Conservation (phyloP, 2,888 invertebrate species). For the Boloria selene region DNA sequence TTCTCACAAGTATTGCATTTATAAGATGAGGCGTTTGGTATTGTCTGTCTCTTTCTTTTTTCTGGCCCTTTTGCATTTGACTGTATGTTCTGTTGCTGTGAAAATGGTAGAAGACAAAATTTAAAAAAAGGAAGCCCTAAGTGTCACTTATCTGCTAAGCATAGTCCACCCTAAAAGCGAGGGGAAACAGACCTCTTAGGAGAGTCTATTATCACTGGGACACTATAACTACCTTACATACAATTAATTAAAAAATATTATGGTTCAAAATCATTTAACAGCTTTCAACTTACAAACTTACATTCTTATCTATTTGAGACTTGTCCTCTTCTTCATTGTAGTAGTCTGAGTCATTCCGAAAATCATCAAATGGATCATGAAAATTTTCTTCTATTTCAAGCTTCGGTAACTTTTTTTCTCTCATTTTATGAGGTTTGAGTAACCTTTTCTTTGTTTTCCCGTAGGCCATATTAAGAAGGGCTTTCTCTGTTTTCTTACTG, state of each 20-base stretch:
- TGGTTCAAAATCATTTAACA: no score
- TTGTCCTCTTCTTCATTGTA: slow-evolving; percentile 41
- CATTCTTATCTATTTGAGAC: slow-evolving; percentile 36
- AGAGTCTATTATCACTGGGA: no score
- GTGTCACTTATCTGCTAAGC: no score
- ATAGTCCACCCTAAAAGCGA: no score
- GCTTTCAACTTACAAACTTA: slow-evolving; percentile 23
- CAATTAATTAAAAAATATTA: no score
- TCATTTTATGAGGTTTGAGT: slow-evolving; percentile 24
- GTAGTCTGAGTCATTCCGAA: slow-evolving; percentile 47
- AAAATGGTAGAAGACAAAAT: background rate
- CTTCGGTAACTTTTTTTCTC: slow-evolving; percentile 34
- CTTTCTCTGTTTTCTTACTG: slow-evolving; percentile 57
- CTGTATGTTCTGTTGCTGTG: background rate
- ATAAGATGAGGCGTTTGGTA: slow-evolving; percentile 53
- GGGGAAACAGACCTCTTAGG: no score
- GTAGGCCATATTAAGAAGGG: slow-evolving; percentile 47
- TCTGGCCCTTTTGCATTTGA: background rate
- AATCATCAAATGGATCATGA: slow-evolving; percentile 47
- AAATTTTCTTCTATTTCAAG: slow-evolving; percentile 31
- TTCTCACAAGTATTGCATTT: slow-evolving; percentile 63
- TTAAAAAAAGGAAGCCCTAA: no score
- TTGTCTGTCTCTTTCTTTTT: slow-evolving; percentile 31
- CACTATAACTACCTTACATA: no score
- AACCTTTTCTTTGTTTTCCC: slow-evolving; percentile 43